Conservation (phyloP, 2,888 invertebrate genomes). For the Schizaphis graminum region DNA sequence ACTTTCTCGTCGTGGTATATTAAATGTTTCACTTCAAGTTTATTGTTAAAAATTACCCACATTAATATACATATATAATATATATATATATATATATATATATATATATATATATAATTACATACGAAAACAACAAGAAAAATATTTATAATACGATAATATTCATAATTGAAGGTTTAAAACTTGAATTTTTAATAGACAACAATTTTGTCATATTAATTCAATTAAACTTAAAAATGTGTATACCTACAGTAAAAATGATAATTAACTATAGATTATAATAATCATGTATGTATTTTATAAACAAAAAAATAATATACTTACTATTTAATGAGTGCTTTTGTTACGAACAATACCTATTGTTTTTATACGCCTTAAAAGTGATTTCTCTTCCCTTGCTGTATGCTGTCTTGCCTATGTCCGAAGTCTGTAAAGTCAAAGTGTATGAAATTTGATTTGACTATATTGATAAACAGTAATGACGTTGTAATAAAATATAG, state of each 20-base stretch:
- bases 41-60: neutral
- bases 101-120: neutral
- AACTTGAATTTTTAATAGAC: neutral
- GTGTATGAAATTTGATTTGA: neutral
- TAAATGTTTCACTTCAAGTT: neutral
- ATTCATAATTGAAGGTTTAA: neutral
- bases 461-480: neutral
- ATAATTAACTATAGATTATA: neutral
- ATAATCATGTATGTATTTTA: neutral
- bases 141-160: neutral
- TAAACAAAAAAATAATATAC: neutral
- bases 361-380: constrained; percentile 3
- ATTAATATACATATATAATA: too few relatives aligned
- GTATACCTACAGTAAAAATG: neutral
- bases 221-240: neutral
- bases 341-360: neutral
- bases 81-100: too few relatives aligned
- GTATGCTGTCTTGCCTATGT: neutral
- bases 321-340: neutral
- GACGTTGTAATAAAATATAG: neutral
- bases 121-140: neutral
- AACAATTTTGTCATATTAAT: neutral
- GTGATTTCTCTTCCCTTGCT: neutral
- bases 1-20: neutral
- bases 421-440: neutral